phyloP scores from a whole-genome alignment of 2,888 invertebrate species.

The Piscicola geometra region DNA sequence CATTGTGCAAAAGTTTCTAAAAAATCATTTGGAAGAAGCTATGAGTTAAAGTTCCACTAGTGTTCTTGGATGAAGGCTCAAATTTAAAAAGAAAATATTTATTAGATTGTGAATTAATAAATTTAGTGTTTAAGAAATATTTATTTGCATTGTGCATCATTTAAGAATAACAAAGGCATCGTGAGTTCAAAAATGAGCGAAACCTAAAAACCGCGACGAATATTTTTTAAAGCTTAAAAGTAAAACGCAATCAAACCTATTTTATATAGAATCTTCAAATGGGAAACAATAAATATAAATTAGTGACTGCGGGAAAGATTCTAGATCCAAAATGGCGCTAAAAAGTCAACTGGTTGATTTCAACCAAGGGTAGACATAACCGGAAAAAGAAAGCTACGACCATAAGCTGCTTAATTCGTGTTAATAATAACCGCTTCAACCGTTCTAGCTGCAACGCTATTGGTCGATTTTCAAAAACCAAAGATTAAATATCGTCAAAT shows the following conservation, averaged over 20 bases:
- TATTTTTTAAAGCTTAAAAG: no score
- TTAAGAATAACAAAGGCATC: no score
- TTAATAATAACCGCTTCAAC: background rate
- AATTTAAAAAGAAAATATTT: no score
- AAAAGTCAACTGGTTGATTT: background rate
- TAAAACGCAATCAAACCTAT: background rate
- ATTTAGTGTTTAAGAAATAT: no score
- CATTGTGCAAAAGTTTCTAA: slow-evolving; percentile 14
- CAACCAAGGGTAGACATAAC: background rate
- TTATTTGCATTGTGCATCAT: no score
- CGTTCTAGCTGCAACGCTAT: background rate
- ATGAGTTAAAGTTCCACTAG: no score
- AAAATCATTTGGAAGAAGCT: no score
- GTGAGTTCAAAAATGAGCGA: no score
- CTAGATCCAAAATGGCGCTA: background rate
- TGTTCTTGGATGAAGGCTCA: no score
- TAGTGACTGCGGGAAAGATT: background rate
- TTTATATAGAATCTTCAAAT: background rate
- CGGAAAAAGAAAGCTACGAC: background rate
- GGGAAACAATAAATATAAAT: background rate
- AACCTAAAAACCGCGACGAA: no score
- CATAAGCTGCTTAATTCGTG: background rate
- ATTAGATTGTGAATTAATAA: no score
- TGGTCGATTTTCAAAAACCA: background rate
- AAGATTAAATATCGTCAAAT: background rate